Base-by-base conservation (phyloP, 1,140 invertebrate genomes). In the Muscidifurax raptorellus region DNA sequence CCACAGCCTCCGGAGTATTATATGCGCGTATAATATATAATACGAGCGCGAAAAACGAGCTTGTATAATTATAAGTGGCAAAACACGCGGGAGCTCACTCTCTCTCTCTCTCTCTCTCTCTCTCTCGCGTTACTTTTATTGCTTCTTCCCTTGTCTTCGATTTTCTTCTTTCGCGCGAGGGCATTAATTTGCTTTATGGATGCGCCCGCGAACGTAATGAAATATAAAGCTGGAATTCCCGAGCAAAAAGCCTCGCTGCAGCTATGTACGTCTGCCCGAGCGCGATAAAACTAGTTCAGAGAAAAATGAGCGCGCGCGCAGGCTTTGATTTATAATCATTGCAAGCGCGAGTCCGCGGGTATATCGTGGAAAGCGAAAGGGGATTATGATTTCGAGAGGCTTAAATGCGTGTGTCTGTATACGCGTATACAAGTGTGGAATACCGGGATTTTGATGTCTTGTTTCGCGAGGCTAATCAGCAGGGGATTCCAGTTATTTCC, bases 11-110 rank as follows among this genome's bases (percentile, higher is more conserved):
- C 47, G 13, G 44, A 12, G 13, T 13, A 47, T 18, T 18, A n/a
- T 22, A 22, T 47, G 13, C 13, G 10, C 18, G 52, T 59, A 18
- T 52, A 18, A 90, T 5, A 18, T 18, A 52, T 4, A 18, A 52
- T 52, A 52, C 15, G 52, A 59, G 84, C 84, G 87, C 84, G 88
- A 90, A 89, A 90, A 91, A 91, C 87, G 83, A 90, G 88, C 86
- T 87, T 88, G 87, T 90, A 88, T 92, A 92, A 92, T 92, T 92
- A 91, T 89, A 91, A 89, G 89, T 89, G 85, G 88, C 88, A 90
- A 91, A 91, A 90, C 88, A 89, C 18, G 18, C 0, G 28, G 5
- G 67, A 27, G 25, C 25, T 12, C 44, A n/a, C 80, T 72, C 40
- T 72, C 36, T 36, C 67, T 80, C 66, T 71, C 27, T 36, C 44